Evolutionary conservation across 2,888 invertebrate species (phyloP).

Genomic region (Ichneumoninae sp.): DNA sequence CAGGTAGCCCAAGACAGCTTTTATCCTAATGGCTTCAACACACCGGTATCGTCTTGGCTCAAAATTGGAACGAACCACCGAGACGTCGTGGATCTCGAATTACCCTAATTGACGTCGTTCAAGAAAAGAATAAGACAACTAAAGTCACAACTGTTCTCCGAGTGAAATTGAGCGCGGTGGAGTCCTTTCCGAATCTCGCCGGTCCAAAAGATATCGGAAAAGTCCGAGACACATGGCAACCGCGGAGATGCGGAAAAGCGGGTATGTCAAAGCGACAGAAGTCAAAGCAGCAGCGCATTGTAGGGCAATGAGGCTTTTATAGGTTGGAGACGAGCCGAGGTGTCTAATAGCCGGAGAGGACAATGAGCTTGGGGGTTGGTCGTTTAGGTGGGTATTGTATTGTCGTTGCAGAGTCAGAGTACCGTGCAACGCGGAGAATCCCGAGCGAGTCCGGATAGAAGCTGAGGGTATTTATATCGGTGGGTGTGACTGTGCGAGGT

Average conservation of each 20-base stretch:
- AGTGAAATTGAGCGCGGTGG: constrained; percentile 48
- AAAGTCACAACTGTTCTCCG: constrained; percentile 1
- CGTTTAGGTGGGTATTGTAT: constrained; percentile 54
- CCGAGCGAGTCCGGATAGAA: constrained; percentile 22
- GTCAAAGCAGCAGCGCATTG: constrained; percentile 75
- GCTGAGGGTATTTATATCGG: constrained; percentile 69
- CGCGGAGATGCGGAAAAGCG: constrained; percentile 25
- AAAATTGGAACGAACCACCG: constrained; percentile 54
- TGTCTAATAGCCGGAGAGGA: constrained; percentile 80
- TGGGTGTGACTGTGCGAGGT: constrained; percentile 80
- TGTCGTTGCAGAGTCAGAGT: constrained; percentile 18
- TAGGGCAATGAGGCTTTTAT: constrained; percentile 76
- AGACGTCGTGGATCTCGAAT: constrained; percentile 64
- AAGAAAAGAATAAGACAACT: neutral
- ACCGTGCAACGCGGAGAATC: constrained; percentile 39
- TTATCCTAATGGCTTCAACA: constrained; percentile 71
- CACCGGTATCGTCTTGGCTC: constrained; percentile 23
- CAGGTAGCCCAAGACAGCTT: constrained; percentile 24
- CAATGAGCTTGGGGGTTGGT: constrained; percentile 77
- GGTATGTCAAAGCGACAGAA: constrained; percentile 72
- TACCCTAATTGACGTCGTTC: constrained; percentile 68
- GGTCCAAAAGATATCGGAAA: no score
- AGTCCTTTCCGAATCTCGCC: neutral
- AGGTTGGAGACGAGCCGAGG: constrained; percentile 66
- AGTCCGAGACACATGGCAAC: constrained; percentile 9